A percentile compares a stretch with the other conserved stretches of the same genome.
Conservation (phyloP, 2,888 invertebrate species). For the Geotrupes spiniger region DNA sequence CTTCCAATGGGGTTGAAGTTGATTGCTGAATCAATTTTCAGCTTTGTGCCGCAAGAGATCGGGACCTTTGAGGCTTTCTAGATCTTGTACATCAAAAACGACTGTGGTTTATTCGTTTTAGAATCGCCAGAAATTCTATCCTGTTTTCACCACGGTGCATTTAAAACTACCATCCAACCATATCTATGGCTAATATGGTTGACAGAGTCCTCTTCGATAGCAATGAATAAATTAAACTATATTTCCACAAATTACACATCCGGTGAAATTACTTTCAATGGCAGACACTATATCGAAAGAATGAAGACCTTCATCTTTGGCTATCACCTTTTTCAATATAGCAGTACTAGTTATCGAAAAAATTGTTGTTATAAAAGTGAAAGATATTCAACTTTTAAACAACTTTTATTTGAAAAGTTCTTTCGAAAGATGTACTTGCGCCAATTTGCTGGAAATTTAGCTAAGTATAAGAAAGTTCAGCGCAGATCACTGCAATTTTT, state of each 20-base stretch:
- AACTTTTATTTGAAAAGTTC: too few relatives aligned
- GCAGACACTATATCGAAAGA: slow-evolving; percentile 56
- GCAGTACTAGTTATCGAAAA: slow-evolving; percentile 57
- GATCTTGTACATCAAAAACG: slow-evolving; percentile 60
- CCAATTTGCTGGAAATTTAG: too few relatives aligned
- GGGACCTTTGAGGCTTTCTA: slow-evolving; percentile 67
- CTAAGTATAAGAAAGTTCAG: too few relatives aligned
- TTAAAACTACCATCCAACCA: slow-evolving; percentile 61
- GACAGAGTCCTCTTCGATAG: slow-evolving; percentile 54
- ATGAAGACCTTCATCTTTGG: slow-evolving; percentile 53
- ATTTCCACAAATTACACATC: slow-evolving; percentile 55
- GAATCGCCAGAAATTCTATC: slow-evolving; percentile 61
- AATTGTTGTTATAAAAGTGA: slow-evolving; percentile 44
- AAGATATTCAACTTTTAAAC: slow-evolving; percentile 33
- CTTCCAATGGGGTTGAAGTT: too few relatives aligned
- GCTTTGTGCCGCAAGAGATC: slow-evolving; percentile 60
- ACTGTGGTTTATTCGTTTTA: slow-evolving; percentile 61
- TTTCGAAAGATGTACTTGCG: too few relatives aligned
- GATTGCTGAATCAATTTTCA: slow-evolving; percentile 60
- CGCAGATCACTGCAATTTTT: too few relatives aligned
- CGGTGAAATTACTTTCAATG: slow-evolving; percentile 56
- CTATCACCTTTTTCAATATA: slow-evolving; percentile 55
- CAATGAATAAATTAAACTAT: slow-evolving; percentile 54
- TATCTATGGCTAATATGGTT: slow-evolving; percentile 49
- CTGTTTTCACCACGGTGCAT: slow-evolving; percentile 59